Evolutionary conservation across 1,140 invertebrate genomes (phyloP).

Genomic region (Whitmania pigra): DNA sequence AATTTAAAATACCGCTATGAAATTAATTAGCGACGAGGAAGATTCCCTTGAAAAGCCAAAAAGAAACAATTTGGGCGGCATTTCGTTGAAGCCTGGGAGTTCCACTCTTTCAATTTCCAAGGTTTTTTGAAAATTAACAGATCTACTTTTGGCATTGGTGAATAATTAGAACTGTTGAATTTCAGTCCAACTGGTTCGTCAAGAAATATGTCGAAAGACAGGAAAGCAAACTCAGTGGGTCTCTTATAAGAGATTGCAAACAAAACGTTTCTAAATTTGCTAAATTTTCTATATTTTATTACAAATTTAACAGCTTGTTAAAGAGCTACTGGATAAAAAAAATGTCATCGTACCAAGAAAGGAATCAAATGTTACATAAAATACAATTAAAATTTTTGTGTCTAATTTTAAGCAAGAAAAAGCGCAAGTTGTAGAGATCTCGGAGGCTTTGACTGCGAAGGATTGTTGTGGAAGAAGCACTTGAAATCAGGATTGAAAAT

Average conservation of each 20-base stretch:
- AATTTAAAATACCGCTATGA: no score
- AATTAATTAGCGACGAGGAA: neutral
- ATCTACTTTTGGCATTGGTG: neutral
- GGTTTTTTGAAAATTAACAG: neutral
- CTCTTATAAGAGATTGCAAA: neutral
- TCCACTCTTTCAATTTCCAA: conserved; percentile 11
- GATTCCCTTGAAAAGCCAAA: neutral
- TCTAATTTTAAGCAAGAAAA: neutral
- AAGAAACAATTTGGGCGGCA: neutral
- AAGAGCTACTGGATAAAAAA: no score
- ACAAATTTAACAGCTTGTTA: no score
- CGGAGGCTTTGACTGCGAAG: conserved; percentile 13
- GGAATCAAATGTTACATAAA: no score
- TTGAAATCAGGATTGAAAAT: neutral
- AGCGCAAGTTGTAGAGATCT: conserved; percentile 14
- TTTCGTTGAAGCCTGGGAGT: conserved; percentile 4
- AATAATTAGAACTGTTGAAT: neutral
- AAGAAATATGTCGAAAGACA: conserved; percentile 19
- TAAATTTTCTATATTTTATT: no score
- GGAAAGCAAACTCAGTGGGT: conserved; percentile 11
- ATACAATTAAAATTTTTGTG: neutral
- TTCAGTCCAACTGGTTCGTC: conserved; percentile 11
- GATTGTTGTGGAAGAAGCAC: neutral
- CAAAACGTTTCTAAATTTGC: no score
- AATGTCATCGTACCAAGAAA: no score